phyloP scores from a whole-genome alignment of 1,140 invertebrate genomes.

The Brachionus calyciflorus region DNA sequence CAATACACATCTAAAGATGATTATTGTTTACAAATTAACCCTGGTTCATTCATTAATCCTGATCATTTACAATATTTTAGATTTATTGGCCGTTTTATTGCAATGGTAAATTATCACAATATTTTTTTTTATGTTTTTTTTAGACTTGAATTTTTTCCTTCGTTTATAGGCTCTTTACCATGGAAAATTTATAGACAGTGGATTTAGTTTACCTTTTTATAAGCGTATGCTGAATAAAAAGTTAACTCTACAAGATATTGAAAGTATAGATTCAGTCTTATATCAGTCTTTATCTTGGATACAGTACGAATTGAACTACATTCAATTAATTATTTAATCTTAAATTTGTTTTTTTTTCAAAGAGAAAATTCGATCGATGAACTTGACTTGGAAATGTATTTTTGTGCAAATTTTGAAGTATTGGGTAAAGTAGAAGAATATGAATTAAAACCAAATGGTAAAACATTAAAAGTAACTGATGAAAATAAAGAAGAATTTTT shows the following conservation, averaged over 20 bases:
- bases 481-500: slow-evolving; percentile 97
- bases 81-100: slow-evolving; percentile 93
- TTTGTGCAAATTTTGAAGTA: slow-evolving; percentile 90
- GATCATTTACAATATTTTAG: slow-evolving; percentile 97
- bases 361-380: slow-evolving; percentile 73
- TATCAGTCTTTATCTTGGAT: slow-evolving; percentile 96
- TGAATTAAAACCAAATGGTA: slow-evolving; percentile 85
- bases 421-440: slow-evolving; percentile 84
- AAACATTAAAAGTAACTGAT: slow-evolving; percentile 83
- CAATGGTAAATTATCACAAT: slow-evolving; percentile 29
- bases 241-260: slow-evolving; percentile 94
- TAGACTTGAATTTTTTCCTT: slow-evolving; percentile 62
- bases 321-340: too few relatives aligned
- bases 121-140: background rate
- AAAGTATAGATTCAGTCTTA: slow-evolving; percentile 94
- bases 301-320: slow-evolving; percentile 65
- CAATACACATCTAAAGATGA: slow-evolving; percentile 99
- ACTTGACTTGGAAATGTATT: slow-evolving; percentile 85
- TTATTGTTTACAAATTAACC: slow-evolving; percentile 98
- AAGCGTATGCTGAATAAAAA: slow-evolving; percentile 97
- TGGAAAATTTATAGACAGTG: slow-evolving; percentile 92
- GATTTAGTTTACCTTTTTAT: slow-evolving; percentile 98
- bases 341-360: slow-evolving; percentile 71
- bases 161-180: slow-evolving; percentile 87
- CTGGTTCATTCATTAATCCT: slow-evolving; percentile 92